A percentile compares a stretch with the other conserved stretches of the same genome.
Conservation (phyloP, 2,797 vertebrate genomes). For the Acanthurus tractus region DNA sequence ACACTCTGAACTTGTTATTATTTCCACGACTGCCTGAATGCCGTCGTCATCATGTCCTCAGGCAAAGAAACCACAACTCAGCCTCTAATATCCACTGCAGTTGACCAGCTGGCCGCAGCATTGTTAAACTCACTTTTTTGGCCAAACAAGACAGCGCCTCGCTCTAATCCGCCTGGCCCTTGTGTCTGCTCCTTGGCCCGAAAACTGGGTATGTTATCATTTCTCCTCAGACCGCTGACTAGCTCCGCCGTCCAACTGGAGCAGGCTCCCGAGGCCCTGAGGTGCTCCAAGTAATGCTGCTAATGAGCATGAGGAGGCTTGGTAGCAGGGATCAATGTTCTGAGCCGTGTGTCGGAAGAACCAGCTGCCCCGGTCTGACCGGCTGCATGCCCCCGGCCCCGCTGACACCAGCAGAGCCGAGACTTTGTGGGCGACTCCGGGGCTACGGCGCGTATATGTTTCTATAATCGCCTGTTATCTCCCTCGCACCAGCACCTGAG, state of each 20-base stretch:
- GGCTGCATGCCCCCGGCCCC: constrained; percentile 36
- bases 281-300: constrained; percentile 60
- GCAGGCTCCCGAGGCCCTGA: constrained; percentile 41
- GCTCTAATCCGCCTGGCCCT: constrained; percentile 63
- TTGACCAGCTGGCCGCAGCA: constrained; percentile 58
- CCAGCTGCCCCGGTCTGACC: constrained; percentile 50
- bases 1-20: constrained; percentile 33
- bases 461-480: constrained; percentile 75
- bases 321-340: constrained; percentile 66
- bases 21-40: constrained; percentile 16
- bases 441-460: constrained; percentile 47
- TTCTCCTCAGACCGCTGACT: constrained; percentile 63
- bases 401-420: constrained; percentile 56
- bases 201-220: constrained; percentile 66
- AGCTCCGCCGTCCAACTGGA: constrained; percentile 52
- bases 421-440: constrained; percentile 40
- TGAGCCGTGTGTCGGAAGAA: constrained; percentile 44
- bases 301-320: constrained; percentile 74
- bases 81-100: constrained; percentile 41
- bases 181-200: constrained; percentile 64
- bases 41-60: constrained; percentile 44
- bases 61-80: constrained; percentile 31
- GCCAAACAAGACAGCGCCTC: constrained; percentile 61
- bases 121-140: constrained; percentile 60
- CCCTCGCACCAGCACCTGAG: constrained; percentile 66